Evolutionary conservation across 1,140 invertebrate species (phyloP).

Genomic region (Campoletis sonorensis): DNA sequence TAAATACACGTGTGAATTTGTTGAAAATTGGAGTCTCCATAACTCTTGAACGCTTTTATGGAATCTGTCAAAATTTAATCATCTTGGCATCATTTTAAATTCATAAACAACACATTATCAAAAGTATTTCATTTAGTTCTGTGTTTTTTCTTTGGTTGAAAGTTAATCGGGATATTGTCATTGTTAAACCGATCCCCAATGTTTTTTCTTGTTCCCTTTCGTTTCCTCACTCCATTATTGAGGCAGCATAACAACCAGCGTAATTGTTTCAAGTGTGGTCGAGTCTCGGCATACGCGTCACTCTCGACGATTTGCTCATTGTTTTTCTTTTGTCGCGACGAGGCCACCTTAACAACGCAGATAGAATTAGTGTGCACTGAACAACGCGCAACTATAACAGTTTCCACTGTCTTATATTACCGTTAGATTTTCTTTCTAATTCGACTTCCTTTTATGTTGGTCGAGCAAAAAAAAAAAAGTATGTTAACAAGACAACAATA

Average conservation of each 20-base stretch:
- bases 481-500: neutral
- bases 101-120: no score
- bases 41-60: no score
- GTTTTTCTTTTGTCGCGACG: conserved; percentile 23
- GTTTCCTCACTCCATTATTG: neutral
- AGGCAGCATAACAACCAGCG: conserved; percentile 11
- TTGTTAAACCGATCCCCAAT: neutral
- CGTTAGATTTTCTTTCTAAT: conserved; percentile 2
- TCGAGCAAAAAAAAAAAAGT: neutral
- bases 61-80: no score
- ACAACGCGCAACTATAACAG: neutral
- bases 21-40: no score
- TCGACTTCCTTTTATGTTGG: neutral
- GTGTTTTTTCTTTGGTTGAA: no score
- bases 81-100: no score
- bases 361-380: conserved; percentile 17
- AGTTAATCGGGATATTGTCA: no score
- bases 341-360: conserved; percentile 19
- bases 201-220: neutral
- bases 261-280: conserved; percentile 20
- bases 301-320: conserved; percentile 18
- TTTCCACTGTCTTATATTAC: neutral
- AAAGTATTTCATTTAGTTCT: no score
- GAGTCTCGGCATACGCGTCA: neutral
- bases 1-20: no score